Conservation (phyloP, 2,797 vertebrate species). For the Periparus ater region DNA sequence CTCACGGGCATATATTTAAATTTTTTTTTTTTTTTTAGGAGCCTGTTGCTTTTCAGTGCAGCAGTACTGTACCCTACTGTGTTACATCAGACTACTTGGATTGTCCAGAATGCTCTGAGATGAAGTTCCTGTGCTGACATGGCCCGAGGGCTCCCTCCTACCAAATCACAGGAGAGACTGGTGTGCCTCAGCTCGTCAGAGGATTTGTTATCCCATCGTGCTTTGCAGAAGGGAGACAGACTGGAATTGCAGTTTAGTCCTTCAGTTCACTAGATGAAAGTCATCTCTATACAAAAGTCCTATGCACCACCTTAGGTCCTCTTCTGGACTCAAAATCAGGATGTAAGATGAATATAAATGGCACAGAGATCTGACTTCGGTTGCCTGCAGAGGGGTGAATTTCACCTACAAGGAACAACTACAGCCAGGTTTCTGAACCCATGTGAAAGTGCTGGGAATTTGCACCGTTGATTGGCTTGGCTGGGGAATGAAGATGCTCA, state of each 20-base stretch:
- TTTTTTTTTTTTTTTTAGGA: background rate
- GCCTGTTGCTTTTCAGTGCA: constrained; percentile 16
- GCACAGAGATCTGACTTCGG: constrained; percentile 27
- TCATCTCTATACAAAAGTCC: background rate
- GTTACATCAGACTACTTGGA: background rate
- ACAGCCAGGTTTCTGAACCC: constrained; percentile 36
- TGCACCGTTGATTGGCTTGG: background rate
- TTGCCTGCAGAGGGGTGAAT: constrained; percentile 56
- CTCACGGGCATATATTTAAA: background rate
- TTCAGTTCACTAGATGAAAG: constrained; percentile 12
- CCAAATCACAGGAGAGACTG: background rate
- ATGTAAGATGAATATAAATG: background rate
- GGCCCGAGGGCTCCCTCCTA: background rate
- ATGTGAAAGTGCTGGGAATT: background rate
- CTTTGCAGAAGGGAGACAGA: background rate
- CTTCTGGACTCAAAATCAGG: constrained; percentile 21
- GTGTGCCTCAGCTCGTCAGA: background rate
- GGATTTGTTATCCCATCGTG: background rate
- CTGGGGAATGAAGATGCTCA: constrained; percentile 29
- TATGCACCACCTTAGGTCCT: background rate
- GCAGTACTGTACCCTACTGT: background rate
- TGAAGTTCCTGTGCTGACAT: background rate
- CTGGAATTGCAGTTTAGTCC: constrained; percentile 1
- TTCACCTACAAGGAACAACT: constrained; percentile 61
- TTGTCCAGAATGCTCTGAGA: background rate